Base-by-base conservation (phyloP, 2,113 vertebrate species). In the Panthera leo region DNA sequence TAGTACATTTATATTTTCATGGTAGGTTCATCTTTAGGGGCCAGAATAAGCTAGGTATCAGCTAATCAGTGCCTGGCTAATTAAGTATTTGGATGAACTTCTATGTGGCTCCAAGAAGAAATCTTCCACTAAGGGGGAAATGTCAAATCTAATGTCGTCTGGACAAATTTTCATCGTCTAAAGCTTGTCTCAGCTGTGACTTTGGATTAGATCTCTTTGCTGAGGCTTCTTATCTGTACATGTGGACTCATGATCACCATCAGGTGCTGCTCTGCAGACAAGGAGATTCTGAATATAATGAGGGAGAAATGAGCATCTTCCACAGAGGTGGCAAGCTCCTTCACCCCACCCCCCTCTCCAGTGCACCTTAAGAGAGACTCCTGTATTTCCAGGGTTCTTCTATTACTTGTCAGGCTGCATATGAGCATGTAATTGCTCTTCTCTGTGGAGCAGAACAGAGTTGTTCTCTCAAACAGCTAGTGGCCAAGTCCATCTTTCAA, bases 21-120 rank as follows among this genome's bases (percentile, higher is more conserved):
- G 53, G 93, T 65, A 86, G 78, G 89, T 67, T 96, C 94, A 42
- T 82, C 73, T 84, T 87, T n/a, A 67, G 80, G 42, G 70, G 79
- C 55, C 79, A 85, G 95, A 90, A 76, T 63, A 91, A 95, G 86
- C 61, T 67, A 90, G 48, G 84, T 92, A 87, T 67, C 79, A 85
- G 80, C 42, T 92, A 70, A 96, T 97, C 87, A 88, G 84, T 70
- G 63, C 16, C 87, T 80, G 61, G 79, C 94, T 96, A 96, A 98
- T 97, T 86, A 97, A 89, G 45, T 76, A 36, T 34, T 34, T 80
- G 75, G 34, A 25, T 65, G 89, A 88, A 95, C 55, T 61, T 71
- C 70, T 53, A 23, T 89, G 63, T 34, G 65, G 13, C 65, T 96
- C 84, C 55, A 51, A 75, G 89, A 86, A 42, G 67, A 97, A 96